phyloP scores from a whole-genome alignment of 2,797 vertebrate genomes.

The Sebastes aleutianus region DNA sequence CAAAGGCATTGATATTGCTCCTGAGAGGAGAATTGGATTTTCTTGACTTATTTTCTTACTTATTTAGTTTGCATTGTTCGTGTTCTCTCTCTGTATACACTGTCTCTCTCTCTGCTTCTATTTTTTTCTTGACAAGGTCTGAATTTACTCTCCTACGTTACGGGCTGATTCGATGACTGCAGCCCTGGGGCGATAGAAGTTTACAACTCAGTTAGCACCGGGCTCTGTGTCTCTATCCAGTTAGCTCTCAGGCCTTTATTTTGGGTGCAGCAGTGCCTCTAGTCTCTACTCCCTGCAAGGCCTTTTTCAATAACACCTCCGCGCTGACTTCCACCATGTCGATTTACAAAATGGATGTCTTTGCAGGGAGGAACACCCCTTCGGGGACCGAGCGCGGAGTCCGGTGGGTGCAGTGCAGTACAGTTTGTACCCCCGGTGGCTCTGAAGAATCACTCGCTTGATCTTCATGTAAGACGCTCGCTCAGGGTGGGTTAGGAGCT shows the following conservation, averaged over 20 bases:
- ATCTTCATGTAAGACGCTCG: conserved; percentile 24
- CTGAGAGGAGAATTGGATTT: conserved; percentile 42
- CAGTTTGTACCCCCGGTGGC: conserved; percentile 9
- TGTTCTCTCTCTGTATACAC: background rate
- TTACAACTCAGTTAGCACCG: conserved; percentile 67
- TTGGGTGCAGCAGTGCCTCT: conserved; percentile 16
- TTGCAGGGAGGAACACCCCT: conserved; percentile 5
- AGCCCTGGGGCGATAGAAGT: conserved; percentile 58
- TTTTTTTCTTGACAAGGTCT: conserved; percentile 31
- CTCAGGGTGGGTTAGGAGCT: background rate
- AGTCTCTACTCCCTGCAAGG: conserved; percentile 4
- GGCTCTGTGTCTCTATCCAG: conserved; percentile 46
- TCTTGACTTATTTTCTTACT: conserved; percentile 21
- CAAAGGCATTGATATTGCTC: conserved; percentile 41
- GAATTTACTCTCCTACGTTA: conserved; percentile 41
- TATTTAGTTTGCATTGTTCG: conserved; percentile 37
- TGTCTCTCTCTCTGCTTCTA: background rate
- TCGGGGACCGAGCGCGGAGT: background rate
- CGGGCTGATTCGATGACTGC: conserved; percentile 63
- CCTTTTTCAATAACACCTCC: conserved; percentile 23
- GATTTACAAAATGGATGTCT: conserved; percentile 63
- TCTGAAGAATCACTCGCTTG: conserved; percentile 31
- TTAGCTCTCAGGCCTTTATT: conserved; percentile 41
- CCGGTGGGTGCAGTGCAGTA: conserved; percentile 5
- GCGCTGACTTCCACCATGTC: conserved; percentile 27